Evolutionary conservation across 2,888 invertebrate species (phyloP), one percentile per base, ranked within the genome.

Genomic region (Nezara viridula): DNA sequence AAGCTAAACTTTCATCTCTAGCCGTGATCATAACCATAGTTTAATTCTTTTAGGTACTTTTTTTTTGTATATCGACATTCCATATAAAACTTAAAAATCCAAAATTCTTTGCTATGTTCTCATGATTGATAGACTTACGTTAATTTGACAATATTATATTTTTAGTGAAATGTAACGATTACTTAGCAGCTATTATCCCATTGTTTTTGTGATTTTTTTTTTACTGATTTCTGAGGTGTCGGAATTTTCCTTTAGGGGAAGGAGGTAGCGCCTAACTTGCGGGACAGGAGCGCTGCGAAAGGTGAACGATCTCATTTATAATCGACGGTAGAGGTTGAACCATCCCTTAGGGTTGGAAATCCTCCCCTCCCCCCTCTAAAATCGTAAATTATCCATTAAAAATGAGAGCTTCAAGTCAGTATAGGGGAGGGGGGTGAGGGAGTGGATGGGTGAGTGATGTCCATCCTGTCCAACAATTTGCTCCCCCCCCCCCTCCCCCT

Each of bases 341-440:
- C 60, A 60, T 32, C 60, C 32, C 60, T 16, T 4, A 32, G 60
- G 60, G 60, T n/a, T 60, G 60, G 27, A 60, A 60, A 60, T 60
- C 60, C 60, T 9, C 14, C 19, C 4, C 60, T 16, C 12, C 3
- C 14, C 60, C 27, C 27, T 32, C 60, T 60, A 27, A 60, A 60
- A 60, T 60, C 60, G 60, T 60, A 60, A 60, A 60, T 60, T 27
- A 60, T 60, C 27, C 60, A 60, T 60, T 60, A 60, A 27, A 60
- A 60, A 60, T 60, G 60, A 60, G 60, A 16, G 14, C 14, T 60
- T 27, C 27, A 60, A 60, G 60, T 32, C 60, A 60, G 27, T 60
- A 60, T 60, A 60, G 2, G 60, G 16, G 27, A 27, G 27, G 27
- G 32, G 12, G 60, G 3, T n/a, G 9, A n/a, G 60, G 14, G 16